These are phyloP conservation scores for Coecobrya sp. DNA, from an alignment of 2,888 invertebrate species.

Conservation along the genomic window DNA sequence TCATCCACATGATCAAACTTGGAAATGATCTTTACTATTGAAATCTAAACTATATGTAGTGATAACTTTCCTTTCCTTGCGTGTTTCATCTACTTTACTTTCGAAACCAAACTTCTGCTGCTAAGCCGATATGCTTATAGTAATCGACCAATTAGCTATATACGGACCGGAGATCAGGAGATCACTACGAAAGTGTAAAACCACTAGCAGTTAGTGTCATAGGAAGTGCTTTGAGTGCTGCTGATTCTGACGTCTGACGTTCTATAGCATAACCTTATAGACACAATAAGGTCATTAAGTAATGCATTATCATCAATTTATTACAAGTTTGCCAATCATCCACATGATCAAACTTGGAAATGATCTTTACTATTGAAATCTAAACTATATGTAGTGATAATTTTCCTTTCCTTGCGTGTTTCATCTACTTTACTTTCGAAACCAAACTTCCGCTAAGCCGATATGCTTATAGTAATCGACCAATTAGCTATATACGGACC, in stretches of 20 bases:
- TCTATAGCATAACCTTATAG: not conserved
- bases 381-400: not conserved
- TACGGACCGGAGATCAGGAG: not conserved
- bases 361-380: conserved; percentile 53
- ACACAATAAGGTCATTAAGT: conserved; percentile 37
- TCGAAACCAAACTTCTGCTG: not conserved
- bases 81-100: too few species aligned
- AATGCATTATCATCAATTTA: conserved; percentile 40
- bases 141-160: conserved; percentile 74
- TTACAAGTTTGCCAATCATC: conserved; percentile 59
- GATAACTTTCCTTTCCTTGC: not conserved
- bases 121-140: not conserved
- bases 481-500: conserved; percentile 67
- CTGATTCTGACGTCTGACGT: not conserved
- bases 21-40: conserved; percentile 49
- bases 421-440: not conserved
- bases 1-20: conserved; percentile 65
- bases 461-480: conserved; percentile 48
- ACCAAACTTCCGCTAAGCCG: conserved; percentile 4
- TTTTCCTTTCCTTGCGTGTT: conserved; percentile 1
- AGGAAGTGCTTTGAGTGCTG: conserved; percentile 14
- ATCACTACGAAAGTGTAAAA: not conserved
- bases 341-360: conserved; percentile 55
- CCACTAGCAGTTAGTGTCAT: not conserved
- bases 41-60: conserved; percentile 5